These are phyloP conservation scores for Sebastes minor DNA, from an alignment of 2,797 vertebrate genomes.

Conservation along the genomic window DNA sequence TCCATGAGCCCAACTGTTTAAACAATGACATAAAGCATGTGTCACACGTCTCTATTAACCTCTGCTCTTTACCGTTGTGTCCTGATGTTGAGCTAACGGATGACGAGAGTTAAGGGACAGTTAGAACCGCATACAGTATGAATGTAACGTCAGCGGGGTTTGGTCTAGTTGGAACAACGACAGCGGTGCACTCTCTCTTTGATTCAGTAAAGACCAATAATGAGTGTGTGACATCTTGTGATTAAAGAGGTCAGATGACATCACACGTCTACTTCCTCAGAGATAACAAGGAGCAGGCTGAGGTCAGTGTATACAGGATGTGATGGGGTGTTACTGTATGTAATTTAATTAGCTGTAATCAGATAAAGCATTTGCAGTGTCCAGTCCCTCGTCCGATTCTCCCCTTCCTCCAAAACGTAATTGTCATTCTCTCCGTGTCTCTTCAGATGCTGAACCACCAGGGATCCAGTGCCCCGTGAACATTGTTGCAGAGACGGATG, in stretches of 20 bases:
- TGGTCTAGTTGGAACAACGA: slow-evolving; percentile 1
- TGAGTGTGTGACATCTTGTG: slow-evolving; percentile 13
- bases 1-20: not conserved
- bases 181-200: not conserved
- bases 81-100: slow-evolving; percentile 8
- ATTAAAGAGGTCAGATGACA: slow-evolving; percentile 57
- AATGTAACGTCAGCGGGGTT: not conserved
- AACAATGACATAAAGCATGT: not conserved
- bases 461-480: slow-evolving; percentile 88
- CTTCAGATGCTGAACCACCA: slow-evolving; percentile 89
- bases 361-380: not conserved
- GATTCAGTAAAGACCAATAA: slow-evolving; percentile 24
- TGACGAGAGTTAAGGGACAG: not conserved
- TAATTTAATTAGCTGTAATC: not conserved
- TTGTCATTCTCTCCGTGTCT: not conserved
- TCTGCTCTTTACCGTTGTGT: not conserved
- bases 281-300: slow-evolving; percentile 41
- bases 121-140: not conserved
- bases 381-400: not conserved
- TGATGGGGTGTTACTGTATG: not conserved
- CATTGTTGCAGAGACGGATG: slow-evolving; percentile 85
- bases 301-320: not conserved
- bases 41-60: not conserved
- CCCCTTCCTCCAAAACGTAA: not conserved
- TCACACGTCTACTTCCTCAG: slow-evolving; percentile 33